Conservation (phyloP, 2,888 invertebrate species). For the Spilosoma lubricipeda region DNA sequence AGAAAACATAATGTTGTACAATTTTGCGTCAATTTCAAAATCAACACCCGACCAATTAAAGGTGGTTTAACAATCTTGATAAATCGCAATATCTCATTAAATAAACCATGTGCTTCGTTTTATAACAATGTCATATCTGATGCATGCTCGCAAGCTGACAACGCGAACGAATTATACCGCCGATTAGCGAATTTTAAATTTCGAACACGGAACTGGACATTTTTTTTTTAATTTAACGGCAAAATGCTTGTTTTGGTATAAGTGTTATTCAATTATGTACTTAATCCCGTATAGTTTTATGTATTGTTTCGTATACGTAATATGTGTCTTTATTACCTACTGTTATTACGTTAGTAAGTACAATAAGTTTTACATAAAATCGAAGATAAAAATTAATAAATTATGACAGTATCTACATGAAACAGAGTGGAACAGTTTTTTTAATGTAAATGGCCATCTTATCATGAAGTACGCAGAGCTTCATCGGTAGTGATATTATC, state of each 20-base stretch:
- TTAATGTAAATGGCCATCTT: not conserved
- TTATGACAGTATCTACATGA: not conserved
- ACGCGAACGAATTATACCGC: slow-evolving; percentile 56
- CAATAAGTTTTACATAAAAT: not conserved
- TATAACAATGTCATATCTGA: slow-evolving; percentile 55
- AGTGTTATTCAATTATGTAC: slow-evolving; percentile 8
- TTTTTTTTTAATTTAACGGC: slow-evolving; percentile 41
- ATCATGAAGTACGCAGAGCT: not conserved
- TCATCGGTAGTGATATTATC: too few relatives aligned
- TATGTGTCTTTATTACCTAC: not conserved
- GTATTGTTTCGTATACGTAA: not conserved
- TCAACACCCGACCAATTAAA: slow-evolving; percentile 46
- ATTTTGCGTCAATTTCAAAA: slow-evolving; percentile 31
- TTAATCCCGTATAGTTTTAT: not conserved
- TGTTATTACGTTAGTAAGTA: not conserved
- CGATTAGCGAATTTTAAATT: slow-evolving; percentile 55
- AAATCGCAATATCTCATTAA: slow-evolving; percentile 47
- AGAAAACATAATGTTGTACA: not conserved
- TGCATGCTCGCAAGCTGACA: slow-evolving; percentile 68
- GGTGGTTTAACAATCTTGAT: slow-evolving; percentile 44
- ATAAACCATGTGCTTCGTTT: slow-evolving; percentile 41
- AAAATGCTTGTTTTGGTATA: slow-evolving; percentile 29
- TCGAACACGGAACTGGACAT: slow-evolving; percentile 60
- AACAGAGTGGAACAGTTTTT: too few relatives aligned
- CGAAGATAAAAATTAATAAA: not conserved